Evolutionary conservation across 2,888 invertebrate species (phyloP), one percentile per base, ranked within the genome.

Genomic region (Andrena minutula): DNA sequence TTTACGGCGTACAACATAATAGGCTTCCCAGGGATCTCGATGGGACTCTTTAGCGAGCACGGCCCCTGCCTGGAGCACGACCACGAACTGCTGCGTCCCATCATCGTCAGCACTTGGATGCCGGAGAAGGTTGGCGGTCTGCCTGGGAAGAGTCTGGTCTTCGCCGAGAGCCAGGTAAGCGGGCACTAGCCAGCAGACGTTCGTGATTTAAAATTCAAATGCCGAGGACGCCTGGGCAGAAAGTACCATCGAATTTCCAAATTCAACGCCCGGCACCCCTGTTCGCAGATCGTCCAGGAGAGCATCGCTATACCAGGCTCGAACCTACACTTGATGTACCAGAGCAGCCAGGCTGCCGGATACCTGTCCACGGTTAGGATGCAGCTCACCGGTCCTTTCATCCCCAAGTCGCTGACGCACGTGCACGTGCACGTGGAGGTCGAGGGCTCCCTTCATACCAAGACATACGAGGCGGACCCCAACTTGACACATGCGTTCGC

Each of bases 391-490:
- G 97, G 97, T 2, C 95, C 96, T 64, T 94, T 95, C 41, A 96
- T 98, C 71, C 98, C 99, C 20, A 95, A 96, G 68, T 96, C 97
- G 0, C 95, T 99, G 76, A 96, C 97, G 3, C 96, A 98, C 90
- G 98, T 99, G 0, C 98, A 99, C 93, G 97, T 99, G 23, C 96
- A 97, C 87, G 97, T 98, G 0, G 98, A 98, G 92, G 98, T 99
- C 79, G 99, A 99, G 94, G 99, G 99, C 5, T 98, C 98, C 1
- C 95, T 98, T 16, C 97, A 98, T 94, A 97, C 98, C 16, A 97
- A 97, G 94, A 97, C 97, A 0, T 99, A 99, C 94, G 99, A 99
- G 94, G 99, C 99, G 0, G 99, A 99, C 94, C 98, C 99, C 0
- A 98, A 98, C 93, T 95, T 99, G 79, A 98, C 97, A 70, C 99